Conservation (phyloP, 2,113 vertebrate genomes). For the Saimiri boliviensis region DNA sequence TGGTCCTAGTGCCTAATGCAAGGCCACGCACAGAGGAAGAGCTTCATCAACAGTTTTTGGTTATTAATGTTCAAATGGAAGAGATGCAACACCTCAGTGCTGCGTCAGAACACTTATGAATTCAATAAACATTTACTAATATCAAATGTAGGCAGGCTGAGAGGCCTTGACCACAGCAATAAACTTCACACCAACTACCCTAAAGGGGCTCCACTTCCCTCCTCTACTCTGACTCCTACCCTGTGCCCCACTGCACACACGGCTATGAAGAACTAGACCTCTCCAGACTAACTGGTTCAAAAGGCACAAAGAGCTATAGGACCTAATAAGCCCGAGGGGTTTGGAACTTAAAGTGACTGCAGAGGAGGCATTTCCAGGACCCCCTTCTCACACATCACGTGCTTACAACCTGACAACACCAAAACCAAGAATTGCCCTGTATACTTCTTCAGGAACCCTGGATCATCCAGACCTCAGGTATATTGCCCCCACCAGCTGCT, state of each 20-base stretch:
- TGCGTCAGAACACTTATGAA: not conserved
- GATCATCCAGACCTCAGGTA: not conserved
- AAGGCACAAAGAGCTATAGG: not conserved
- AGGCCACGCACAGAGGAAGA: conserved; percentile 1
- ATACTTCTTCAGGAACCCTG: not conserved
- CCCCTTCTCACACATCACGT: not conserved
- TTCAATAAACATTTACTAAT: not conserved
- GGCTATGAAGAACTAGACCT: not conserved
- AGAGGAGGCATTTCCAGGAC: not conserved
- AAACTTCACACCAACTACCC: not conserved
- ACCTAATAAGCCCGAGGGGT: not conserved
- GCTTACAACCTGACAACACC: not conserved
- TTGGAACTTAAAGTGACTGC: not conserved
- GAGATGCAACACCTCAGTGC: not conserved
- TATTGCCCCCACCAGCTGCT: not conserved
- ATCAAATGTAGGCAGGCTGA: not conserved
- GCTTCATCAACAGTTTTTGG: not conserved
- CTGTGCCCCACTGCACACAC: not conserved
- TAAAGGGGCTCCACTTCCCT: not conserved
- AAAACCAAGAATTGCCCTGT: not conserved
- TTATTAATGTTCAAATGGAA: not conserved
- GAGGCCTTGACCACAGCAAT: not conserved
- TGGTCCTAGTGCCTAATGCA: not conserved
- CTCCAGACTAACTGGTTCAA: not conserved
- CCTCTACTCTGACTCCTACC: not conserved